Evolutionary conservation across 2,797 vertebrate genomes (phyloP), one percentile per base, ranked within the genome.

Genomic region (Parauchenoglanis ngamensis): DNA sequence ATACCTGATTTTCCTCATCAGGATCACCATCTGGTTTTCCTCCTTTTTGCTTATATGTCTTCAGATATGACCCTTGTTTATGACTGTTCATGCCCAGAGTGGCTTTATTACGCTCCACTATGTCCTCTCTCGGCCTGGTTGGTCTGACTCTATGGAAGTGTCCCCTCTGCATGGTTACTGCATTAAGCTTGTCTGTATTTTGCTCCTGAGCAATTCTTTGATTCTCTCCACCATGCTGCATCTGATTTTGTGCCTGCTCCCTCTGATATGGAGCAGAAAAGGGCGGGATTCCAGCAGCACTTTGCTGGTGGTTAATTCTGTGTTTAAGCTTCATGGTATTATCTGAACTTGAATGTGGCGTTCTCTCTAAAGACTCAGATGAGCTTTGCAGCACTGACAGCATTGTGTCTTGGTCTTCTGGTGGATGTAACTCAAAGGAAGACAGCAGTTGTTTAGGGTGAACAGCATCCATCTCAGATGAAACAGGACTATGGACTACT

Each of bases 31-130:
- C 87, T 28, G 85, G 49, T 25, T 88, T 91, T 40, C 90, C 92
- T 87, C 92, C 93, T 87, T 93, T 97, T 70, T 91, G 94, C 31
- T 72, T 89, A 88, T 97, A 94, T 49, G 92, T 90, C 17, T 92
- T 94, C 35, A 96, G 93, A 2, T 98, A 99, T 10, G 97, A 97
- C 79, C 92, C 93, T 1, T 5, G 83, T 87, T 93, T 95, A 57
- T 86, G 91, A 19, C 83, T 46, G 6, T 63, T 94, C 7, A 95
- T 86, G 0, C 98, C 97, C 90, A 98, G 92, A 25, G 97, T 98
- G 85, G 10, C 78, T 88, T 96, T 98, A 91, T 98, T 99, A 40
- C 92, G 95, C 85, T 96, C 93, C 70, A 98, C 95, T 65, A 97
- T 96, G 91, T 97, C 92, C 59, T 93, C 93, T 52, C 81, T 94